These are phyloP conservation scores for Luperina nickerlii DNA, from an alignment of 2,888 invertebrate species.

Conservation along the genomic window DNA sequence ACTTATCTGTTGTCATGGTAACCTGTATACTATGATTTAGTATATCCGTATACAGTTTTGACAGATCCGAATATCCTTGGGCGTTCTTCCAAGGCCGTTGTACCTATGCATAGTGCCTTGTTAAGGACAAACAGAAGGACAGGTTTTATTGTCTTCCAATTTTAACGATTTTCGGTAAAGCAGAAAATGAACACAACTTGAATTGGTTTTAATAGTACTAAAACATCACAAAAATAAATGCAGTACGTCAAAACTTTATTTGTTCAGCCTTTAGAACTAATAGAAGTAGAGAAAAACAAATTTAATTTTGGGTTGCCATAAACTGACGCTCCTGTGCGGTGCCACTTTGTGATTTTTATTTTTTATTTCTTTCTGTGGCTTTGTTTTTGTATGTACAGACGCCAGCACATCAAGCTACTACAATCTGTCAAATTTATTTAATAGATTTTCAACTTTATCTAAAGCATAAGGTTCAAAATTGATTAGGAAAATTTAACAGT, in stretches of 20 bases:
- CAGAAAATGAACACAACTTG: not conserved
- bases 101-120: conserved; percentile 35
- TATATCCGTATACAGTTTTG: conserved; percentile 57
- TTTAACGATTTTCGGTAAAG: not conserved
- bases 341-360: too few relatives aligned
- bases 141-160: conserved; percentile 1
- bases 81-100: conserved; percentile 50
- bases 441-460: too few relatives aligned
- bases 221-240: not conserved
- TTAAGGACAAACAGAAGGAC: conserved; percentile 33
- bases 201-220: not conserved
- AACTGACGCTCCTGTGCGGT: too few relatives aligned
- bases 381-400: too few relatives aligned
- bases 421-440: too few relatives aligned
- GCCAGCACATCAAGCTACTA: too few relatives aligned
- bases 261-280: not conserved
- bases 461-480: too few relatives aligned
- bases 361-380: too few relatives aligned
- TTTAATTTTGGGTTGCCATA: too few relatives aligned
- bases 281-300: not conserved
- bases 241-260: not conserved
- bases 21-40: conserved; percentile 48
- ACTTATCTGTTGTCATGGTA: conserved; percentile 23
- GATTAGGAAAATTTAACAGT: too few relatives aligned
- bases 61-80: conserved; percentile 57